Conservation (phyloP, 1,140 invertebrate species). For the Lepidurus apus region DNA sequence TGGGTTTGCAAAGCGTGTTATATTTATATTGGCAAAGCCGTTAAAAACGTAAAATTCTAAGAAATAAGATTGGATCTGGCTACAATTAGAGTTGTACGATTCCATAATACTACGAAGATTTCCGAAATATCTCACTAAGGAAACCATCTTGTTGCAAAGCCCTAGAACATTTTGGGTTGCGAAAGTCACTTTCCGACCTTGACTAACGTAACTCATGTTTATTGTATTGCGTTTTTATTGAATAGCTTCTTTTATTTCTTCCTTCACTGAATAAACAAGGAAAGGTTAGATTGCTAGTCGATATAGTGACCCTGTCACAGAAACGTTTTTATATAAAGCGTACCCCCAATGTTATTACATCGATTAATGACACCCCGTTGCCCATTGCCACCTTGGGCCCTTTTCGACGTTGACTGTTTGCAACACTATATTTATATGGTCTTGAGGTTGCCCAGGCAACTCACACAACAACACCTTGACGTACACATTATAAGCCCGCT, state of each 20-base stretch:
- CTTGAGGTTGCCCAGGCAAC: not conserved
- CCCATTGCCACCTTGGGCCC: not conserved
- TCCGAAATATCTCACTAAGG: too few species aligned
- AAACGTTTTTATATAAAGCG: not conserved
- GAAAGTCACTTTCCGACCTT: too few species aligned
- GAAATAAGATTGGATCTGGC: too few species aligned
- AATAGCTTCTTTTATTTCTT: not conserved
- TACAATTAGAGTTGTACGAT: too few species aligned
- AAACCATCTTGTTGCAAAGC: too few species aligned
- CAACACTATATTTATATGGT: not conserved
- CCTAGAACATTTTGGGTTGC: too few species aligned
- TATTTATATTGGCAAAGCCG: too few species aligned
- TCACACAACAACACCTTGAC: not conserved
- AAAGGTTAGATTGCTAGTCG: not conserved
- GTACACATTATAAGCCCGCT: not conserved
- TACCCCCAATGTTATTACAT: not conserved
- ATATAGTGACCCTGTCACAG: not conserved
- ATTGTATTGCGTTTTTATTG: too few species aligned
- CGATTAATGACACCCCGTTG: not conserved
- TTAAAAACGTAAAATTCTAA: too few species aligned
- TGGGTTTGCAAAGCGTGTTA: too few species aligned
- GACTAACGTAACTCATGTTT: too few species aligned
- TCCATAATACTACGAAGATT: too few species aligned
- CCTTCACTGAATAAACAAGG: not conserved
- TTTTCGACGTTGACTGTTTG: not conserved